phyloP scores from a whole-genome alignment of 64 coral and sea anemone genomes.

The Actinia tenebrosa region DNA sequence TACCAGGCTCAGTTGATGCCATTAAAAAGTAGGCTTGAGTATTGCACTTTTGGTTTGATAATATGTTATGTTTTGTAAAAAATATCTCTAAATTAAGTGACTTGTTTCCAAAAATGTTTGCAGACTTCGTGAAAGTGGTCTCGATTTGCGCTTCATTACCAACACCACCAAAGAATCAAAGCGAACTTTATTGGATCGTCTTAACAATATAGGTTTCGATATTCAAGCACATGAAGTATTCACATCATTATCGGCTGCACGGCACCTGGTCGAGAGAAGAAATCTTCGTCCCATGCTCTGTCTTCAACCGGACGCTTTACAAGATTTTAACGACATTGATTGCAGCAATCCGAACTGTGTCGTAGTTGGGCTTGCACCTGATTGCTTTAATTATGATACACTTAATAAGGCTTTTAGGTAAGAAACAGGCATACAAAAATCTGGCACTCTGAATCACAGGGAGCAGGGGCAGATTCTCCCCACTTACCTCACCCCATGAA shows the following conservation, averaged over 20 bases:
- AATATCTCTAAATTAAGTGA: neutral
- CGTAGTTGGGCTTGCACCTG: conserved; percentile 85
- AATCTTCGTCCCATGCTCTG: conserved; percentile 69
- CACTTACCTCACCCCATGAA: no score
- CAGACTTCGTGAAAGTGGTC: conserved; percentile 72
- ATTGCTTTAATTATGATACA: conserved; percentile 76
- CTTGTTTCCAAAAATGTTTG: neutral
- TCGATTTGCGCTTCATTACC: conserved; percentile 80
- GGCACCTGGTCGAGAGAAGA: conserved; percentile 50
- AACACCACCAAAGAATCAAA: conserved; percentile 99
- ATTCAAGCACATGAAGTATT: conserved; percentile 83
- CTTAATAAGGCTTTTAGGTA: conserved; percentile 89
- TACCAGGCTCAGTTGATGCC: conserved; percentile 84
- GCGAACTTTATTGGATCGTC: conserved; percentile 50
- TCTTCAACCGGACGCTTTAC: conserved; percentile 59
- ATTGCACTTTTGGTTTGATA: neutral
- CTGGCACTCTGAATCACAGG: no score
- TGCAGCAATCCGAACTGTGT: conserved; percentile 75
- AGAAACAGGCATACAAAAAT: neutral
- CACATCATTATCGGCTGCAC: conserved; percentile 83
- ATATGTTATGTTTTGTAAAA: neutral
- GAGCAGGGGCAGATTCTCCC: no score
- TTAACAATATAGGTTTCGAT: conserved; percentile 74
- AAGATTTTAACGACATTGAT: conserved; percentile 71
- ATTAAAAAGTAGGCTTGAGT: conserved; percentile 49